A percentile compares a stretch with the other conserved stretches of the same genome.
Conservation (phyloP, 2,113 vertebrate genomes). For the Nycticebus coucang region DNA sequence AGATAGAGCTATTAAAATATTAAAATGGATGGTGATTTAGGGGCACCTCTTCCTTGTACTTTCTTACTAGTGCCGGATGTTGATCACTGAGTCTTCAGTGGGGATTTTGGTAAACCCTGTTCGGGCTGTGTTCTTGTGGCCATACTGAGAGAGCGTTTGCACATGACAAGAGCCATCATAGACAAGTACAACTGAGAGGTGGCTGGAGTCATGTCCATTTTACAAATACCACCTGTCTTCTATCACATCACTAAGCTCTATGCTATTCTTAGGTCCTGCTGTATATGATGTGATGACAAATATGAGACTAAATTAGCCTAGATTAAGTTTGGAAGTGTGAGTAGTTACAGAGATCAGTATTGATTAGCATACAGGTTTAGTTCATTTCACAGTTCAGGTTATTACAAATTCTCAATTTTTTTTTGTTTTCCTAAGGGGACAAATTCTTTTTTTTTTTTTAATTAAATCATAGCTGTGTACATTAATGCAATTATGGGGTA, state of each 20-base stretch:
- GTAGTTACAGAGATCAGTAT: not conserved
- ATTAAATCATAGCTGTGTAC: too few species aligned
- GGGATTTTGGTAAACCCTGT: not conserved
- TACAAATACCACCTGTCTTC: not conserved
- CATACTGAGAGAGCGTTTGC: not conserved
- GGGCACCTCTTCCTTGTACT: not conserved
- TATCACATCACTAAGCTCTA: not conserved
- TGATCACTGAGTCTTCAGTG: not conserved
- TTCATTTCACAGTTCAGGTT: not conserved
- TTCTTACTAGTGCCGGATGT: not conserved
- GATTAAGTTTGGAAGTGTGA: not conserved
- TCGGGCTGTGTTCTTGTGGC: not conserved
- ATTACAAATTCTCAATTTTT: conserved; percentile 16
- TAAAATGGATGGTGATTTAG: not conserved
- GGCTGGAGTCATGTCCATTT: not conserved
- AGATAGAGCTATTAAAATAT: not conserved
- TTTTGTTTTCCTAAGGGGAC: too few species aligned
- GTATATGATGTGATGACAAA: not conserved
- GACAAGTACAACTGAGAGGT: not conserved
- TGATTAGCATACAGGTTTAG: not conserved
- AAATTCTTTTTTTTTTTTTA: too few species aligned
- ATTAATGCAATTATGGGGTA: too few species aligned
- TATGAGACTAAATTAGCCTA: not conserved
- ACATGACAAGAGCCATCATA: not conserved
- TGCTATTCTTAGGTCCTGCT: not conserved